phyloP scores from a whole-genome alignment of 2,797 vertebrate species.

The Rallus crepitans region DNA sequence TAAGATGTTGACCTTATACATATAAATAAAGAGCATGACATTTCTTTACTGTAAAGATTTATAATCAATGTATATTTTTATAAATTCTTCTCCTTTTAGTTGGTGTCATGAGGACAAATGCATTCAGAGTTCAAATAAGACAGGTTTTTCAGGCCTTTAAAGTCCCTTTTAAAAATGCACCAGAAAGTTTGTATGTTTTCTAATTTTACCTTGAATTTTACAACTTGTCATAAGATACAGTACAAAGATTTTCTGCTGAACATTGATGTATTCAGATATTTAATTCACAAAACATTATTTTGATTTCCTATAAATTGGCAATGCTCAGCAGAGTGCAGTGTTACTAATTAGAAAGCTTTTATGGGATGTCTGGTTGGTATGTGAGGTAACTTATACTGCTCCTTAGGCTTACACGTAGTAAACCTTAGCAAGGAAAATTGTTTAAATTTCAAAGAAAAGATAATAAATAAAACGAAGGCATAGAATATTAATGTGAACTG shows the following conservation, averaged over 20 bases:
- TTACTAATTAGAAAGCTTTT: constrained; percentile 56
- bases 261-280: constrained; percentile 39
- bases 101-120: neutral
- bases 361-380: constrained; percentile 13
- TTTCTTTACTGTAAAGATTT: constrained; percentile 24
- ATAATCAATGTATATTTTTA: constrained; percentile 5
- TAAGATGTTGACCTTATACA: constrained; percentile 16
- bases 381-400: constrained; percentile 51
- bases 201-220: constrained; percentile 29
- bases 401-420: constrained; percentile 61
- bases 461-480: constrained; percentile 60
- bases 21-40: constrained; percentile 10
- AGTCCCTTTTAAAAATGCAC: neutral
- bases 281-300: constrained; percentile 37
- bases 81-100: neutral
- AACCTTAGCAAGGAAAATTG: constrained; percentile 59
- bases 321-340: constrained; percentile 16
- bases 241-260: constrained; percentile 25
- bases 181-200: neutral
- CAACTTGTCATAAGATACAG: neutral
- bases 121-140: constrained; percentile 1
- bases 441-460: constrained; percentile 69
- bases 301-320: constrained; percentile 6
- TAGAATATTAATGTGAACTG: constrained; percentile 50
- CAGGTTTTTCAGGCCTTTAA: neutral